Conservation (phyloP, 2,113 vertebrate genomes). For the Mobula birostris region DNA sequence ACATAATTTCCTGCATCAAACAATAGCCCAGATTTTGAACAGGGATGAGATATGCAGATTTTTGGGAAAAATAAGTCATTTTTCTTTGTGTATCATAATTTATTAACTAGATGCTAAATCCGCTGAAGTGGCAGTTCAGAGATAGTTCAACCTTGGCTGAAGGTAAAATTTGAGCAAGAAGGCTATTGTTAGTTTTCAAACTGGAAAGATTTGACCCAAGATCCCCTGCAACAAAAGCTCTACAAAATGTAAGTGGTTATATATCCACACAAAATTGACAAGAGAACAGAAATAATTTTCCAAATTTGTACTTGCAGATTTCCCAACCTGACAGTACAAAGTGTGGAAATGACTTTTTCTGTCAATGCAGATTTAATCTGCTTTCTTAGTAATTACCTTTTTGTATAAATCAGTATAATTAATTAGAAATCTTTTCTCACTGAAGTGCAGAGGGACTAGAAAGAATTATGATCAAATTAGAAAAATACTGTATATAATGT, state of each 20-base stretch:
- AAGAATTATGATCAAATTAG: neutral
- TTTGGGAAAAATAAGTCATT: neutral
- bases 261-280: constrained; percentile 14
- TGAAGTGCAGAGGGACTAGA: neutral
- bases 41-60: neutral
- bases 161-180: neutral
- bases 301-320: neutral
- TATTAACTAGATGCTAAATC: constrained; percentile 2
- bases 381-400: neutral
- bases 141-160: constrained; percentile 8
- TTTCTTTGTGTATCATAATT: constrained; percentile 6
- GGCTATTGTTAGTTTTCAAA: neutral
- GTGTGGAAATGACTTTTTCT: neutral
- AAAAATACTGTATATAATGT: neutral
- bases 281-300: neutral
- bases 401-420: neutral
- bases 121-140: neutral
- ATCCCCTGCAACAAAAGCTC: neutral
- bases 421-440: neutral
- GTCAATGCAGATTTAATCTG: neutral
- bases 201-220: neutral
- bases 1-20: constrained; percentile 11
- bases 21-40: neutral
- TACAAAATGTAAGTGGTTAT: neutral
- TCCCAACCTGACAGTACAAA: neutral